Conservation (phyloP, 2,888 invertebrate genomes). For the Dexiosoma caninum region DNA sequence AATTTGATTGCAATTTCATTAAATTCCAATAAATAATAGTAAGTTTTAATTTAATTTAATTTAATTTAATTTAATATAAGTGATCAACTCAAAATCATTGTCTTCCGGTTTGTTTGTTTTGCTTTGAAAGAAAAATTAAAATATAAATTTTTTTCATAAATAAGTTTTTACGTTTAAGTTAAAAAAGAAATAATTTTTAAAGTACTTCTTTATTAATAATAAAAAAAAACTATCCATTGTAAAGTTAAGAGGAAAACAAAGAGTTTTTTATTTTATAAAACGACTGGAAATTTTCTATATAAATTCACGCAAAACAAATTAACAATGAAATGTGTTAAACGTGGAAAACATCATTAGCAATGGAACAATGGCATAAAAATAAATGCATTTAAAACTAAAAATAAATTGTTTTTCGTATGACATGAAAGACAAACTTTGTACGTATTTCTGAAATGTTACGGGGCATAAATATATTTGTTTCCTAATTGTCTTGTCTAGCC, state of each 20-base stretch:
- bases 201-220: constrained; percentile 17
- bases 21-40: too few species aligned
- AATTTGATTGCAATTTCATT: too few species aligned
- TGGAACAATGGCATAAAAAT: too few species aligned
- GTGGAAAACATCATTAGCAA: too few species aligned
- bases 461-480: too few species aligned
- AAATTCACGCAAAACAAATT: not conserved
- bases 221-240: not conserved
- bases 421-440: too few species aligned
- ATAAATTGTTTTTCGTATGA: too few species aligned
- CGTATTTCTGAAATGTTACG: too few species aligned
- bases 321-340: too few species aligned
- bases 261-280: not conserved
- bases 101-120: constrained; percentile 66
- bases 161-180: constrained; percentile 23
- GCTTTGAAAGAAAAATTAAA: constrained; percentile 59
- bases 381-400: too few species aligned
- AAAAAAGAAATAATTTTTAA: not conserved
- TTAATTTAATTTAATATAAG: constrained; percentile 21
- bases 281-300: too few species aligned
- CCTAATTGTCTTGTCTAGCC: too few species aligned
- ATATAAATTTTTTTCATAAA: constrained; percentile 36
- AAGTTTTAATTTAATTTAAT: not conserved
- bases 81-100: constrained; percentile 60
- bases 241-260: not conserved